Evolutionary conservation across 2,888 invertebrate species (phyloP).

Genomic region (Horisme vitalbata): DNA sequence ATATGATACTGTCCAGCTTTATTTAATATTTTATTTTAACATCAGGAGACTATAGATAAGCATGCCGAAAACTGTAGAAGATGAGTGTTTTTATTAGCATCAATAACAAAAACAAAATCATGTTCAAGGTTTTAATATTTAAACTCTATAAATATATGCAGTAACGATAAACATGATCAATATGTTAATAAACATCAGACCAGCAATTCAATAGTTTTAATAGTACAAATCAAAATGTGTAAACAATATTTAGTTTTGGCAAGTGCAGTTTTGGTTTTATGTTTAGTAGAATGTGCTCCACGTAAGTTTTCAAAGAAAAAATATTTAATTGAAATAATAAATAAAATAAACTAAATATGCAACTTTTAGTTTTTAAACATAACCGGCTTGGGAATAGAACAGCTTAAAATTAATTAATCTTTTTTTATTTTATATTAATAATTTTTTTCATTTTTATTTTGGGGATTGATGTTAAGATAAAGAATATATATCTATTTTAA

Average conservation of each 20-base stretch:
- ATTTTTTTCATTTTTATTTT: too few relatives aligned
- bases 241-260: constrained; percentile 16
- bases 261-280: constrained; percentile 6
- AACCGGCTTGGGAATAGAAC: too few relatives aligned
- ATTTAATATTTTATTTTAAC: too few relatives aligned
- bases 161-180: constrained; percentile 1
- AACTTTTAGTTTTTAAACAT: too few relatives aligned
- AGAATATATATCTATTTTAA: too few relatives aligned
- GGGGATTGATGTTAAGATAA: too few relatives aligned
- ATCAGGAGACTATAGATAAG: too few relatives aligned
- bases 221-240: constrained; percentile 23
- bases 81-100: background rate
- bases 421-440: too few relatives aligned
- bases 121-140: constrained; percentile 1
- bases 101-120: background rate
- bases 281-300: constrained; percentile 14
- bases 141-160: constrained; percentile 7
- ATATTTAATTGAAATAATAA: background rate
- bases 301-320: constrained; percentile 32
- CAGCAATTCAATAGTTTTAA: background rate
- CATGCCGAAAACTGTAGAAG: too few relatives aligned
- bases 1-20: too few relatives aligned
- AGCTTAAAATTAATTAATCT: too few relatives aligned
- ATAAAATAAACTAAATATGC: too few relatives aligned
- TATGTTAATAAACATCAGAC: constrained; percentile 1